These are phyloP conservation scores for Nibea albiflora DNA, from an alignment of 2,113 vertebrate genomes.

Conservation along the genomic window DNA sequence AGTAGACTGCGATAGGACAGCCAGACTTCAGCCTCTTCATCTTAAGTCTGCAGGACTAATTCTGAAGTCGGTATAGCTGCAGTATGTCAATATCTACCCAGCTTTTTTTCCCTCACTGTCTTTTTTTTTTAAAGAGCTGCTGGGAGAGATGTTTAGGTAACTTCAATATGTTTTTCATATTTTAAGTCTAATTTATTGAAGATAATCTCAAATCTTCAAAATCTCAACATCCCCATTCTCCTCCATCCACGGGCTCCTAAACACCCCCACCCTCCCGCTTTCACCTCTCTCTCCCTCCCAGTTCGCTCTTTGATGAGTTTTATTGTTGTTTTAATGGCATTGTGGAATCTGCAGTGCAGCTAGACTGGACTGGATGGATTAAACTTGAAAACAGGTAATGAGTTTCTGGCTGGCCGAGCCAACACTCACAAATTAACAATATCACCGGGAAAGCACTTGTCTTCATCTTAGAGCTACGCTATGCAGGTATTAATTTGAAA, in stretches of 20 bases:
- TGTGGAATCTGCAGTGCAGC: slow-evolving; percentile 46
- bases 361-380: slow-evolving; percentile 54
- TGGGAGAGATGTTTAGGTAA: background rate
- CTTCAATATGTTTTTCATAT: background rate
- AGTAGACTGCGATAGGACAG: background rate
- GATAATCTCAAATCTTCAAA: background rate
- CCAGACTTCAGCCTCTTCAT: background rate
- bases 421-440: slow-evolving; percentile 51
- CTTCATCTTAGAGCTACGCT: slow-evolving; percentile 17
- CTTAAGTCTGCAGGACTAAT: slow-evolving; percentile 2
- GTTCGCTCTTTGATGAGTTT: slow-evolving; percentile 26
- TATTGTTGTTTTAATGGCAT: slow-evolving; percentile 63
- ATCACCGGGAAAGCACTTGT: slow-evolving; percentile 43
- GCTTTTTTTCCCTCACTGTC: background rate
- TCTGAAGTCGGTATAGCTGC: background rate
- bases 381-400: slow-evolving; percentile 67
- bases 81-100: background rate
- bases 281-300: no score
- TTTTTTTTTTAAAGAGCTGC: background rate
- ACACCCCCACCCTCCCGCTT: no score
- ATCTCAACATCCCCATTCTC: background rate
- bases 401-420: slow-evolving; percentile 52
- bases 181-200: background rate
- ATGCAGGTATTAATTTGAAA: slow-evolving; percentile 45
- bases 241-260: background rate